phyloP scores from a whole-genome alignment of 2,113 vertebrate genomes.

The Centropus unirufus region DNA sequence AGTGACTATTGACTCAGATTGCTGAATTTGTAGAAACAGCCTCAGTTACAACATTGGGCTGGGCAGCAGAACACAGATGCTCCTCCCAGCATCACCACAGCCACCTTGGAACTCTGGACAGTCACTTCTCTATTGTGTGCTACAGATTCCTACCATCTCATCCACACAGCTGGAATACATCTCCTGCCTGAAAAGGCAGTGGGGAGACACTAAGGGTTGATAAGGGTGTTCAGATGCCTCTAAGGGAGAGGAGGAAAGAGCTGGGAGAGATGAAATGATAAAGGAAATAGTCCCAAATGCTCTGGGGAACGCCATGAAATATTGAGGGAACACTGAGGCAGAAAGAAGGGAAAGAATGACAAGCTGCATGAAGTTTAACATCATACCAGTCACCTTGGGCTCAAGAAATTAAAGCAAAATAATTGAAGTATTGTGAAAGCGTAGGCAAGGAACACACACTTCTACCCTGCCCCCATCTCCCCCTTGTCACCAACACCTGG shows the following conservation, averaged over 20 bases:
- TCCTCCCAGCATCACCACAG: not conserved
- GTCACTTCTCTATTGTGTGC: not conserved
- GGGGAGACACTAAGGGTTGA: not conserved
- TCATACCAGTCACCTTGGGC: not conserved
- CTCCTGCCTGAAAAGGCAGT: not conserved
- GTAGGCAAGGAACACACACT: not conserved
- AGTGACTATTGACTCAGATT: not conserved
- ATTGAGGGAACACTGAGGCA: not conserved
- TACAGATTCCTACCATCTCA: not conserved
- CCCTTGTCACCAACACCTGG: conserved; percentile 3
- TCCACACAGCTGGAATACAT: not conserved
- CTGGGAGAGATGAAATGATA: not conserved
- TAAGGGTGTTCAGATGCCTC: not conserved
- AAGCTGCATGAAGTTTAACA: not conserved
- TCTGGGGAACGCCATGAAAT: not conserved
- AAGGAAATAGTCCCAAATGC: not conserved
- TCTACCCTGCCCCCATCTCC: conserved; percentile 26
- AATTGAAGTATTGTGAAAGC: not conserved
- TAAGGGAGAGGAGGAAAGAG: not conserved
- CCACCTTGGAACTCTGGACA: not conserved
- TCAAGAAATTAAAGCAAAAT: not conserved
- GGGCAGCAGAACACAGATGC: not conserved
- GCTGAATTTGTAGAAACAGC: not conserved
- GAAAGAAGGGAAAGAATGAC: not conserved
- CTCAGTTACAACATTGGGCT: not conserved